phyloP scores from a whole-genome alignment of 2,888 invertebrate species.

The Dasypolia templi region DNA sequence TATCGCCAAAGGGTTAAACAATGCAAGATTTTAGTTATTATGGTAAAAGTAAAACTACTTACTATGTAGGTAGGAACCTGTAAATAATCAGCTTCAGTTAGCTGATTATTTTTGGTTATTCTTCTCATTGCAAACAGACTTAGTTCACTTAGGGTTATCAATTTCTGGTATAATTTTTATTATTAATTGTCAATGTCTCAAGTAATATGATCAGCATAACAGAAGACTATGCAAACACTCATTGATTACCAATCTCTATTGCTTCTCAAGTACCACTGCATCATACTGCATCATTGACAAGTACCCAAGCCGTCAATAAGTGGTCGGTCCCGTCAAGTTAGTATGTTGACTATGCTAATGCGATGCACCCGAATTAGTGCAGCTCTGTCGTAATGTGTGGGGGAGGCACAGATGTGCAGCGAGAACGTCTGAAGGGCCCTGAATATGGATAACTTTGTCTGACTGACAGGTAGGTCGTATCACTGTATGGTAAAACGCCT shows the following conservation, averaged over 20 bases:
- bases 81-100: not conserved
- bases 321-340: constrained; percentile 8
- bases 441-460: constrained; percentile 44
- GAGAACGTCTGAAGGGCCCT: constrained; percentile 9
- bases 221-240: not conserved
- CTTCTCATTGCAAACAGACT: not conserved
- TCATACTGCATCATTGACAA: not conserved
- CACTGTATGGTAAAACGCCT: constrained; percentile 12
- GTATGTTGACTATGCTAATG: constrained; percentile 52
- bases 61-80: not conserved
- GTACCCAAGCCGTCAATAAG: constrained; percentile 6
- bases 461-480: not conserved
- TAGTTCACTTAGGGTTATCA: not conserved
- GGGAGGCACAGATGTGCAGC: not conserved
- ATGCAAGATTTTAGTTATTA: not conserved
- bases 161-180: not conserved
- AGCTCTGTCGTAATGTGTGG: constrained; percentile 22
- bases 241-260: not conserved
- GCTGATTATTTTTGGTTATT: not conserved
- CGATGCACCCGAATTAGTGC: constrained; percentile 32
- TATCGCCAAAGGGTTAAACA: not conserved
- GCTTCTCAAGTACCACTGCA: not conserved
- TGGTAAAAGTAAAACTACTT: not conserved
- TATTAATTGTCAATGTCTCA: not conserved
- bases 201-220: not conserved